Evolutionary conservation across 2,797 vertebrate genomes (phyloP), one percentile per base, ranked within the genome.

Genomic region (Siniperca obscura): DNA sequence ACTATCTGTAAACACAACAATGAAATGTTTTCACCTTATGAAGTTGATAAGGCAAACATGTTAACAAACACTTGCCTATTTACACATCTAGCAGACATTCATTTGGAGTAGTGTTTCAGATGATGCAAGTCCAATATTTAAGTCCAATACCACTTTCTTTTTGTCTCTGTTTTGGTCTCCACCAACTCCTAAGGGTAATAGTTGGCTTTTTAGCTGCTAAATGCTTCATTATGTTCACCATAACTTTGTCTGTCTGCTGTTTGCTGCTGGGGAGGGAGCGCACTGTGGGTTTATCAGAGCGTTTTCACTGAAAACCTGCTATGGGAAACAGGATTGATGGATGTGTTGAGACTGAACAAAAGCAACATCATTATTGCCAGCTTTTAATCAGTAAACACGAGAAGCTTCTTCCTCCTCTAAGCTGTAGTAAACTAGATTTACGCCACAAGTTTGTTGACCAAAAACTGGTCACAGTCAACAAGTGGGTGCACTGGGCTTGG

Each of bases 401-500:
- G 27, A 46, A n/a, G 21, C 21, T 67, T 59, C 11, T 25, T 76
- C 12, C 11, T 64, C 12, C 48, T 72, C 34, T 44, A 57, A 83
- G 50, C 34, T 64, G 52, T n/a, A 50, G 7, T n/a, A 77, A 82
- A 73, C 56, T 25, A 25, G 17, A 76, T 74, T 71, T 61, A 52
- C 12, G n/a, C 10, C 52, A 25, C 22, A 74, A 52, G 40, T 67
- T 65, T 86, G 76, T 57, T 77, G 74, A 86, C 71, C 14, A 16
- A 74, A 87, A 81, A 44, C 74, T 83, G 82, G 82, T 89, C 78
- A 83, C 48, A 77, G 55, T 79, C 77, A 79, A 89, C 89, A 90
- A 83, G 81, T 19, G 38, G 55, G 77, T 80, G 56, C 73, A 21
- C 61, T 60, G 67, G 44, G 25, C 52, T 76, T 22, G 70, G 44